These are phyloP conservation scores for Phylloscopus whistleri DNA, from an alignment of 2,113 vertebrate species.

Conservation along the genomic window DNA sequence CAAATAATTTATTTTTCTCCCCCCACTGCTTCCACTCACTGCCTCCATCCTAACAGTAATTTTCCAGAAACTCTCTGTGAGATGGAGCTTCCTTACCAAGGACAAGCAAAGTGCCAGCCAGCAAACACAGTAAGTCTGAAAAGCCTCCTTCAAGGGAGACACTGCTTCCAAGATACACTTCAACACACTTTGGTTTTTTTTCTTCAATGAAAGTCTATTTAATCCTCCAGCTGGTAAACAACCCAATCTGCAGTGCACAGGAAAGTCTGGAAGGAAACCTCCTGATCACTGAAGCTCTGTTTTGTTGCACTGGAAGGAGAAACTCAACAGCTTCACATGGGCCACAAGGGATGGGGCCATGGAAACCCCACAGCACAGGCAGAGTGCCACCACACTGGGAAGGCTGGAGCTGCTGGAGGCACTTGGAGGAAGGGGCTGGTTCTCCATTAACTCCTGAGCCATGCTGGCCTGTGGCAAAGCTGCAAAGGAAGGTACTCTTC, in stretches of 20 bases:
- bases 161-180: conserved; percentile 1
- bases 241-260: not conserved
- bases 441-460: not conserved
- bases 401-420: not conserved
- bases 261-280: conserved; percentile 9
- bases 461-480: accelerated
- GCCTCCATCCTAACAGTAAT: not conserved
- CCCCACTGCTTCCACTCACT: not conserved
- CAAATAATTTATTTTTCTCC: not conserved
- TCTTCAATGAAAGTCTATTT: conserved; percentile 19
- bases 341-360: not conserved
- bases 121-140: conserved; percentile 34
- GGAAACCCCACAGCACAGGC: not conserved
- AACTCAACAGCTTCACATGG: not conserved
- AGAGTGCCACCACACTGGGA: accelerated
- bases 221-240: conserved; percentile 44
- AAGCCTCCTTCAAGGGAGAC: not conserved
- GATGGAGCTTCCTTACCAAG: not conserved
- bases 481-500: not conserved
- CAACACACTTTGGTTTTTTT: not conserved
- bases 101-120: not conserved
- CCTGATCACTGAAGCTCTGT: not conserved
- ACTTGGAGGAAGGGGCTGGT: not conserved
- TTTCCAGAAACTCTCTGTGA: not conserved
- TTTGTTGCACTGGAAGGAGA: not conserved